These are phyloP conservation scores for Pyrgus malvae DNA, from an alignment of 2,888 invertebrate species.

Conservation along the genomic window DNA sequence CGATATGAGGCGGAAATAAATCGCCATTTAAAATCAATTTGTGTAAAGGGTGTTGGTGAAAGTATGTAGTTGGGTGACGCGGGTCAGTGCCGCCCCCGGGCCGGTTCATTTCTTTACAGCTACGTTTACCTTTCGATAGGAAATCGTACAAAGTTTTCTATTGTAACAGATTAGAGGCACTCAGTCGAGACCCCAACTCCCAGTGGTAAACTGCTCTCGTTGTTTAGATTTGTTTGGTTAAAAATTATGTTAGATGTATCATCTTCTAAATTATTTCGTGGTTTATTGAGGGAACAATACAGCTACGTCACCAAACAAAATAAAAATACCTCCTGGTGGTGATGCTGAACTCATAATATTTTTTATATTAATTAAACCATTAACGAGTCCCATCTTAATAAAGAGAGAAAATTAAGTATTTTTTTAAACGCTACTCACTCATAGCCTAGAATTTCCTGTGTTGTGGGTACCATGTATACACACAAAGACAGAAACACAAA, in stretches of 20 bases:
- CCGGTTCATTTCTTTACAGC: conserved; percentile 33
- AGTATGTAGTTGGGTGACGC: conserved; percentile 64
- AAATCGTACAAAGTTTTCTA: conserved; percentile 36
- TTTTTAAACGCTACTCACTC: too few species aligned
- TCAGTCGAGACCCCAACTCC: conserved; percentile 29
- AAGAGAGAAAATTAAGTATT: too few species aligned
- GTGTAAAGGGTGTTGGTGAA: conserved; percentile 72
- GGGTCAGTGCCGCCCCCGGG: conserved; percentile 42
- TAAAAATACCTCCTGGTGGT: too few species aligned
- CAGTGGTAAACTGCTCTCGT: conserved; percentile 7
- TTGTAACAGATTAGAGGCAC: conserved; percentile 33
- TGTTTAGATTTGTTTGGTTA: conserved; percentile 7
- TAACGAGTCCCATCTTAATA: too few species aligned
- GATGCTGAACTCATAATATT: too few species aligned
- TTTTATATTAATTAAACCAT: too few species aligned
- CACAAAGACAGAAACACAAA: too few species aligned
- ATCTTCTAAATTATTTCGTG: neutral
- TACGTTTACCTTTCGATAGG: conserved; percentile 32
- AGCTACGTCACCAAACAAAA: too few species aligned
- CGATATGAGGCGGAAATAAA: conserved; percentile 81
- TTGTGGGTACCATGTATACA: too few species aligned
- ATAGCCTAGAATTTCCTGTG: too few species aligned
- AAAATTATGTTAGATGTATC: neutral
- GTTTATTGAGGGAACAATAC: neutral
- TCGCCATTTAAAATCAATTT: conserved; percentile 82